phyloP scores from a whole-genome alignment of 2,113 vertebrate species.

The Psittacula cyanocephala region DNA sequence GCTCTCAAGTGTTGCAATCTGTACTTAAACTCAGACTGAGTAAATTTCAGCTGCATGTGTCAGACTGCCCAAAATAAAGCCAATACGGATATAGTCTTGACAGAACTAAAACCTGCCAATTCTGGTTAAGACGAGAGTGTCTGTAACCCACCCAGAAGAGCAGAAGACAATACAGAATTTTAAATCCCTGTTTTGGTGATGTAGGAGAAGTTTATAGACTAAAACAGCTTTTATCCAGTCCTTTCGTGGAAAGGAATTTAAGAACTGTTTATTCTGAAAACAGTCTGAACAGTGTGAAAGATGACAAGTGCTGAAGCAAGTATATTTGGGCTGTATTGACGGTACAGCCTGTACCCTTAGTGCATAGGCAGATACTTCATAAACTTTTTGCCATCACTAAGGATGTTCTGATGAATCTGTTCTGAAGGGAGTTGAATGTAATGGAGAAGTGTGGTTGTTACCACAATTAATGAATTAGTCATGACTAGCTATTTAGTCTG shows the following conservation, averaged over 20 bases:
- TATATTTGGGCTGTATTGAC: neutral
- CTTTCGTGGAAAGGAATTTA: neutral
- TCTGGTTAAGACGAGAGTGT: neutral
- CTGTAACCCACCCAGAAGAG: neutral
- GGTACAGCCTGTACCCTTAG: neutral
- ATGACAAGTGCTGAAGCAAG: neutral
- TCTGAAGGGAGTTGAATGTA: neutral
- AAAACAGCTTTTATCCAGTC: neutral
- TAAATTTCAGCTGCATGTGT: neutral
- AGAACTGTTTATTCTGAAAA: constrained; percentile 20
- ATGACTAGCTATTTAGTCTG: neutral
- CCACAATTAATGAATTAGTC: constrained; percentile 7
- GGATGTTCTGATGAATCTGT: neutral
- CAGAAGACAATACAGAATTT: neutral
- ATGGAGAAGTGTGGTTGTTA: neutral
- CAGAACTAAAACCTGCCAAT: neutral
- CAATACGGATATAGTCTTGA: neutral
- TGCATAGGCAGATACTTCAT: neutral
- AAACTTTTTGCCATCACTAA: neutral
- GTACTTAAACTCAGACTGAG: neutral
- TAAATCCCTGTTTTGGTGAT: neutral
- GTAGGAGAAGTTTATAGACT: neutral
- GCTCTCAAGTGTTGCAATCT: neutral
- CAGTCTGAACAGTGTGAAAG: neutral
- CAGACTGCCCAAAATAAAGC: neutral